Base-by-base conservation (phyloP, 2,113 vertebrate species). In the Datnioides undecimradiatus region DNA sequence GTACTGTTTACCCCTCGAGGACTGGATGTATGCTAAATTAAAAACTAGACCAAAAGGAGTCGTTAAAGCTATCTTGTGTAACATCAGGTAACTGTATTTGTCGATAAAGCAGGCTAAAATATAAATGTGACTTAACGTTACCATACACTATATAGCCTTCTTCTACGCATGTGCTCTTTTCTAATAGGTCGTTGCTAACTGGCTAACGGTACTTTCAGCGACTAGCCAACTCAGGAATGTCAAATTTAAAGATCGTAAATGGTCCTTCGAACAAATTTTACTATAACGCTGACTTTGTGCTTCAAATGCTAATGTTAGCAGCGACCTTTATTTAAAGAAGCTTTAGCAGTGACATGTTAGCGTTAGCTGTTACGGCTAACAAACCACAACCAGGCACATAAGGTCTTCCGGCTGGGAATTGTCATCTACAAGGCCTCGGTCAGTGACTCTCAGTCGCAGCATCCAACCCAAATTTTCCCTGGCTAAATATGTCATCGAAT, bases 361-460 rank as follows among this genome's bases (percentile, higher is more conserved):
- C 62, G 73, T 23, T 79, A 73, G 74, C 62, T 29, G 33, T 14
- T 31, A 0, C 11, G 36, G 83, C 83, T 78, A 76, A 72, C 65
- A 79, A 73, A 76, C 65, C 59, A 46, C 48, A 64, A 59, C 12
- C 68, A 68, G 68, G 17, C 79, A 68, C 48, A 13, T 6, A 19
- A 25, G 17, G 57, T 77, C 31, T 52, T 52, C 40, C 54, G n/a
- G 29, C 52, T 43, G 60, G 11, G 66, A 48, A 54, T 19, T 17
- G 25, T 54, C 70, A 21, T 41, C 8, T 8, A 6, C 55, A 8
- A 86, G 90, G 88, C 90, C 90, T 66, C 73, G 40, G 66, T 43
- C 62, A 31, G 29, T 41, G 9, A 58, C 21, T 63, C 67, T 29
- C 29, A 13, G 25, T 17, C 5, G 29, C 13, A 55, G 45, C 60